A percentile compares a stretch with the other conserved stretches of the same genome.
phyloP scores from a whole-genome alignment of 2,113 vertebrate genomes.

The Labrus mixtus region DNA sequence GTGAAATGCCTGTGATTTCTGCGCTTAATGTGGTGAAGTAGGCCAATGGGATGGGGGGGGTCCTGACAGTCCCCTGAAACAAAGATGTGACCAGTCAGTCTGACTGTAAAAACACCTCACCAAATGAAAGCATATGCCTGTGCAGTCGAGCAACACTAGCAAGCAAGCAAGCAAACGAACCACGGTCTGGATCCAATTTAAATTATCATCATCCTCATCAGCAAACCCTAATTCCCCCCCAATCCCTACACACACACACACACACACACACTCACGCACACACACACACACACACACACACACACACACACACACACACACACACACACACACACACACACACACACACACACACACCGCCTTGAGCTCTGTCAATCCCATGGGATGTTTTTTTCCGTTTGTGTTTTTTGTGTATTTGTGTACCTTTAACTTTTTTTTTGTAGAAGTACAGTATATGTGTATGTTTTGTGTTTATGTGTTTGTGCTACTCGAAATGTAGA shows the following conservation, averaged over 20 bases:
- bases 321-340: not conserved
- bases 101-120: slow-evolving; percentile 73
- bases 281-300: not conserved
- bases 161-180: slow-evolving; percentile 26
- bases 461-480: not conserved
- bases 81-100: slow-evolving; percentile 63
- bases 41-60: slow-evolving; percentile 43
- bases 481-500: not conserved
- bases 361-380: slow-evolving; percentile 27
- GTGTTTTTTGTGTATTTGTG: not conserved
- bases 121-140: slow-evolving; percentile 77
- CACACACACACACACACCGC: slow-evolving; percentile 8
- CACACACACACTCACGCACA: slow-evolving; percentile 1
- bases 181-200: slow-evolving; percentile 83
- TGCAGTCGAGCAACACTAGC: slow-evolving; percentile 43
- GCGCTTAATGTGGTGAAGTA: slow-evolving; percentile 32
- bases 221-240: slow-evolving; percentile 18
- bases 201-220: slow-evolving; percentile 75
- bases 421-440: not conserved
- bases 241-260: not conserved
- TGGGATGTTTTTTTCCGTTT: slow-evolving; percentile 41
- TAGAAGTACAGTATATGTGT: not conserved
- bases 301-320: slow-evolving; percentile 2
- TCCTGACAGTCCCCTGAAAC: not conserved
- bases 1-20: slow-evolving; percentile 23